Conservation (phyloP, 2,113 vertebrate genomes). For the Poeciliopsis retropinna region DNA sequence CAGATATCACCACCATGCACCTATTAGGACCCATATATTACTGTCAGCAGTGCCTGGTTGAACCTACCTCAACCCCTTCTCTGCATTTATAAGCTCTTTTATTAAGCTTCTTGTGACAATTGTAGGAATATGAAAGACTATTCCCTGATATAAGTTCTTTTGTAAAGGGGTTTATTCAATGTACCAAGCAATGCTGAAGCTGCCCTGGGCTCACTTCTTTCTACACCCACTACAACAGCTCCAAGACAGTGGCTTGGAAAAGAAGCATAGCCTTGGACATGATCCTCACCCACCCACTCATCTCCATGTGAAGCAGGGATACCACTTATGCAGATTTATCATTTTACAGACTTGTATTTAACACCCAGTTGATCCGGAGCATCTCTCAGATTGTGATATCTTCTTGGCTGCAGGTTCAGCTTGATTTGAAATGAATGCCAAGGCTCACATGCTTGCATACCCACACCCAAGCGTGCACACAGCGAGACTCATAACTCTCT, state of each 20-base stretch:
- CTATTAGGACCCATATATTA: slow-evolving; percentile 78
- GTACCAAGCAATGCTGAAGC: slow-evolving; percentile 49
- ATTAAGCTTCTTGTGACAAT: slow-evolving; percentile 61
- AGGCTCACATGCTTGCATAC: slow-evolving; percentile 57
- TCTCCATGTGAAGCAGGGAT: slow-evolving; percentile 63
- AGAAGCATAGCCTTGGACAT: slow-evolving; percentile 61
- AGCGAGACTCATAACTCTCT: slow-evolving; percentile 49
- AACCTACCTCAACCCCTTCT: slow-evolving; percentile 67
- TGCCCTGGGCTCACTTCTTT: slow-evolving; percentile 54
- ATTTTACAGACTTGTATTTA: slow-evolving; percentile 53
- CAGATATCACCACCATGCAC: slow-evolving; percentile 73
- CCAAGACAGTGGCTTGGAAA: slow-evolving; percentile 52
- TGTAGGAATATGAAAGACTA: slow-evolving; percentile 64
- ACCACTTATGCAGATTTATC: slow-evolving; percentile 60
- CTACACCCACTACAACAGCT: slow-evolving; percentile 63
- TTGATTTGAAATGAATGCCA: slow-evolving; percentile 74
- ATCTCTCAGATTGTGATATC: slow-evolving; percentile 39
- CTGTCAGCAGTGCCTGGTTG: slow-evolving; percentile 72
- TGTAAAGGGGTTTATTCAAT: slow-evolving; percentile 66
- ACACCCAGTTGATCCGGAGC: slow-evolving; percentile 42
- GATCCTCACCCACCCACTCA: slow-evolving; percentile 69
- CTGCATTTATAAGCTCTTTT: slow-evolving; percentile 63
- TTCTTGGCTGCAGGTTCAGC: slow-evolving; percentile 35
- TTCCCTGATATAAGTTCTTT: slow-evolving; percentile 49
- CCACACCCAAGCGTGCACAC: slow-evolving; percentile 45